Evolutionary conservation across 2,888 invertebrate genomes (phyloP).

Genomic region (Arrhopalites spinosus): DNA sequence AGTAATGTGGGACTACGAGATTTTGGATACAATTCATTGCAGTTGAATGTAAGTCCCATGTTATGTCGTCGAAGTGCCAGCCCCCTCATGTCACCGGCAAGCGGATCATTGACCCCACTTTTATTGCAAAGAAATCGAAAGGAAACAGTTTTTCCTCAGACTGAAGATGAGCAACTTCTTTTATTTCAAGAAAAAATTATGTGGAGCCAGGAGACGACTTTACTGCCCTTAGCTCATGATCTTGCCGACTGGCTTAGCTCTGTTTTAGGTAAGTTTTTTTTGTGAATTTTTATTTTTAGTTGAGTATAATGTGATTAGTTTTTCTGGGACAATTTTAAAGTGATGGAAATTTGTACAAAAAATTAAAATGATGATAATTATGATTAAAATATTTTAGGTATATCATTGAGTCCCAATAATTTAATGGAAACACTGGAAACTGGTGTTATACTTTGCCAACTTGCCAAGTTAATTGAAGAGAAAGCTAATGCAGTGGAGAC

Average conservation of each 20-base stretch:
- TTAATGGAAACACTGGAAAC: conserved; percentile 82
- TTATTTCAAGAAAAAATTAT: conserved; percentile 54
- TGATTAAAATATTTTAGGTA: conserved; percentile 34
- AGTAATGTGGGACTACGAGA: not conserved
- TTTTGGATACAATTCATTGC: conserved; percentile 16
- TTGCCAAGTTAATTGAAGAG: conserved; percentile 78
- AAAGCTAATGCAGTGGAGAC: conserved; percentile 72
- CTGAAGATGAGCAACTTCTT: conserved; percentile 54
- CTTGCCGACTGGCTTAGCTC: conserved; percentile 54
- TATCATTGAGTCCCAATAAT: conserved; percentile 65
- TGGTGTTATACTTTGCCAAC: conserved; percentile 79
- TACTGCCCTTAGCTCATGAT: conserved; percentile 55
- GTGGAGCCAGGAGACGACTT: conserved; percentile 55
- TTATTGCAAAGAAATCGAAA: conserved; percentile 53
- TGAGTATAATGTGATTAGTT: too few relatives aligned
- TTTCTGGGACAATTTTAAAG: not conserved
- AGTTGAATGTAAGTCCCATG: conserved; percentile 43
- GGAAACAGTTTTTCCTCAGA: conserved; percentile 54
- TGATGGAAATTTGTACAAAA: not conserved
- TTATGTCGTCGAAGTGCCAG: conserved; percentile 53
- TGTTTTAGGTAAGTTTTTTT: conserved; percentile 50
- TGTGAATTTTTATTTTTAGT: not conserved
- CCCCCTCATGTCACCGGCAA: conserved; percentile 51
- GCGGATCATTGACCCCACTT: conserved; percentile 45
- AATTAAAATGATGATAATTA: conserved; percentile 6